These are phyloP conservation scores for Lytechinus variegatus DNA, from an alignment of 35 echinoderm and acorn worm species.

Conservation along the genomic window DNA sequence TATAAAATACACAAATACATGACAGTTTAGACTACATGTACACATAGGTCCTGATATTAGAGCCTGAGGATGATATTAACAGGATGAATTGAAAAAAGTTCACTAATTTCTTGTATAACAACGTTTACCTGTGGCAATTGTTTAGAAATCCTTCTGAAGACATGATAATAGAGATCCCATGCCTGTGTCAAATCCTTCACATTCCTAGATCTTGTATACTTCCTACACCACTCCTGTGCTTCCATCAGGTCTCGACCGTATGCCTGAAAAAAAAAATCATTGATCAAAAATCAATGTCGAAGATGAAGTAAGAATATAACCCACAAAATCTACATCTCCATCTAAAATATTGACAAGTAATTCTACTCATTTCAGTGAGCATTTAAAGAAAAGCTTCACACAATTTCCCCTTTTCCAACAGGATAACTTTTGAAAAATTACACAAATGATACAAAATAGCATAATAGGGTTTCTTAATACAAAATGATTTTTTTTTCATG, in stretches of 20 bases:
- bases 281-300: too few species aligned
- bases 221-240: slow-evolving; percentile 95
- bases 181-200: slow-evolving; percentile 97
- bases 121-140: slow-evolving; percentile 90
- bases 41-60: too few species aligned
- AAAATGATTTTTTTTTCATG: too few species aligned
- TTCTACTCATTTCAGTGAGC: too few species aligned
- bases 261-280: slow-evolving; percentile 54
- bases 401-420: background rate
- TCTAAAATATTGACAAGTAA: too few species aligned
- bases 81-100: too few species aligned
- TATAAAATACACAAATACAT: too few species aligned
- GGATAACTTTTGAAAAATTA: background rate
- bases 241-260: slow-evolving; percentile 98
- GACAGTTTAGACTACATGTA: too few species aligned
- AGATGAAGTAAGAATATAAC: too few species aligned
- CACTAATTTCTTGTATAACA: background rate
- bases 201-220: slow-evolving; percentile 92
- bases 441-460: background rate
- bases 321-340: too few species aligned
- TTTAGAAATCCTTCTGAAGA: slow-evolving; percentile 94
- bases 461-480: background rate
- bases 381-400: background rate
- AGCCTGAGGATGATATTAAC: too few species aligned
- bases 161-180: slow-evolving; percentile 99